Base-by-base conservation (phyloP, 2,888 invertebrate genomes). In the Trissolcus japonicus region DNA sequence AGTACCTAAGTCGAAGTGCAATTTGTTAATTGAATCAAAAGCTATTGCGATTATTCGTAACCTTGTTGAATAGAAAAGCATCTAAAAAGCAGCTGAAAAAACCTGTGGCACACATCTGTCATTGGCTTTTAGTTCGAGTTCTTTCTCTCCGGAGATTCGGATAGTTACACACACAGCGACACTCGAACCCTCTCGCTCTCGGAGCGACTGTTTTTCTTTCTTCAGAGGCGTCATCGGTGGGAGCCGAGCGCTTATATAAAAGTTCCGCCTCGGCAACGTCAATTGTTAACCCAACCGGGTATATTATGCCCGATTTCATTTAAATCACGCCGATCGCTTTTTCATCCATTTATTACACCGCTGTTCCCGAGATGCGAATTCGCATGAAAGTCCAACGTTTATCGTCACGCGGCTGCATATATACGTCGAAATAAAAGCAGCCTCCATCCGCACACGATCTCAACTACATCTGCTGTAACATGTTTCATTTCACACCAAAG, bases 401-500 rank as follows among this genome's bases (percentile, higher is more conserved):
- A 67, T 71, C 76, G 76, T 57, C 43, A 25, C 41, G 54, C 50
- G 40, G 61, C 51, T 61, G 53, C 54, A 66, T 61, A 61, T 46
- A 57, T 21, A 35, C 17, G 16, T 40, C 57, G 7, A 62, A 72
- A 76, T 67, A 72, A 72, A 76, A 71, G 61, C 46, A 46, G 21
- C 60, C 55, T 55, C 61, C 62, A 62, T 62, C 48, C 56, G 62
- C 54, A 46, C 55, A 48, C 72, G 62, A 76, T 76, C 61, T 73
- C 66, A 63, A 77, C 72, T 77, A 67, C 72, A 68, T 67, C 72
- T 72, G 67, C 63, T 60, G 16, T 76, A 76, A 67, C 71, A 57
- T 67, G 76, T 76, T 71, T 76, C 67, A 72, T 72, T 62, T 72
- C 67, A 54, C 76, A 72, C 71, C 67, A 59, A 72, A 76, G 71